Conservation (phyloP, 2,113 vertebrate genomes). For the Barnardius zonarius region DNA sequence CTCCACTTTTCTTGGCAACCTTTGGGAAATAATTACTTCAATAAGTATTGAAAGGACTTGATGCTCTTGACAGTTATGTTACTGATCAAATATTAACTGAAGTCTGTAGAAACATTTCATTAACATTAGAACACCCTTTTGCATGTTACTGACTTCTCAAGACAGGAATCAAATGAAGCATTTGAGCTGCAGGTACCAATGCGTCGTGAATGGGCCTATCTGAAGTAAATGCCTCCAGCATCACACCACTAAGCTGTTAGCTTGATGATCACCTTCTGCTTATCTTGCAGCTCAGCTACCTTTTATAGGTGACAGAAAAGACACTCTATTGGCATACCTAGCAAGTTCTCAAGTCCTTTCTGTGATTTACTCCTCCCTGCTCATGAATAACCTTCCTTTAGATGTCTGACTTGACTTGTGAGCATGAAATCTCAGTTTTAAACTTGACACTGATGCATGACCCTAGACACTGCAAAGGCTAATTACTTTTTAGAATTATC, state of each 20-base stretch:
- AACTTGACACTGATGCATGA: not conserved
- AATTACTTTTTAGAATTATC: slow-evolving; percentile 16
- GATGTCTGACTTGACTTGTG: not conserved
- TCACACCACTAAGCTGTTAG: not conserved
- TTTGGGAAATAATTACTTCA: not conserved
- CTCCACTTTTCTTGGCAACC: not conserved
- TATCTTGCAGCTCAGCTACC: not conserved
- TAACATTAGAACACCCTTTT: not conserved
- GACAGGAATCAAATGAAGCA: not conserved
- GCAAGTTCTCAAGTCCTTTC: not conserved
- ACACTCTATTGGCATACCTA: not conserved
- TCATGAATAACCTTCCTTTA: not conserved
- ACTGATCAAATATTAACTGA: not conserved
- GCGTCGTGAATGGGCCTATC: not conserved
- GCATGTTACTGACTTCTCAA: not conserved
- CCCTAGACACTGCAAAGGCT: not conserved
- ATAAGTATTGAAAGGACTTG: not conserved
- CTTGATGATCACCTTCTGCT: not conserved
- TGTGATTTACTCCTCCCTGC: not conserved
- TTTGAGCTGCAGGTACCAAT: not conserved
- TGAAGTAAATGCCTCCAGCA: not conserved
- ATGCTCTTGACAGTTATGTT: not conserved
- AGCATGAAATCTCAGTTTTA: not conserved
- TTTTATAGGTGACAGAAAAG: not conserved
- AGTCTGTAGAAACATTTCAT: not conserved